Base-by-base conservation (phyloP, 2,888 invertebrate species). In the Brassicogethes aeneus region DNA sequence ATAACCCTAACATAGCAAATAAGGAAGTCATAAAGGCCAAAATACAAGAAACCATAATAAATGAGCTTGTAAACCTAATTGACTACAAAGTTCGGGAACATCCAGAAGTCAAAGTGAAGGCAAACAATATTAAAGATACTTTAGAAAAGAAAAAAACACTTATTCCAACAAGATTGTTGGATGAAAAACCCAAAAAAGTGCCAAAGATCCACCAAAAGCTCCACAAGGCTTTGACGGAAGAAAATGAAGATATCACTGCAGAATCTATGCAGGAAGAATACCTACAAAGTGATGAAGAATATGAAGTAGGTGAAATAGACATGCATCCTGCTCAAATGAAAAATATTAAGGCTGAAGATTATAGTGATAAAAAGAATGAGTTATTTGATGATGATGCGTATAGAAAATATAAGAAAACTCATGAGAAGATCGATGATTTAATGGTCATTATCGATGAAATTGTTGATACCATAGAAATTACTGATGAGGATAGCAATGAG, bases 1-100 rank as follows among this genome's bases (percentile, higher is more conserved):
- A 50, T 56, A 73, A 56, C 66, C 73, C 50, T 55, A 74, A 65
- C 61, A 73, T 64, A 64, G 68, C 57, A 43, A 75, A 47, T 63
- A 73, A 62, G 60, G 68, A 61, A 60, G 67, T 51, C 59, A 73
- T 60, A 58, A 75, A 62, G 60, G 65, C 56, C 50, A 72, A 55
- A 66, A 65, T 63, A 55, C 68, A 46, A 39, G 57, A 61, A 36
- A 58, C 60, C 12, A 58, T 66, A 30, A 55, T 59, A 2, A 55
- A 56, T 32, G 64, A 64, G 47, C 49, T 63, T 2, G 43, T 48
- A 5, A 53, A 50, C 43, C 50, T 47, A 3, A 46, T 56, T 8
- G 54, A 51, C 37, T 42, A 40, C 34, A 53, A 51, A 41, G 42
- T 47, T 30, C 14, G 45, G 33, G 42, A 34, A 15, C n/a, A 33